Conservation (phyloP, 2,888 invertebrate genomes). For the Achlya flavicornis region DNA sequence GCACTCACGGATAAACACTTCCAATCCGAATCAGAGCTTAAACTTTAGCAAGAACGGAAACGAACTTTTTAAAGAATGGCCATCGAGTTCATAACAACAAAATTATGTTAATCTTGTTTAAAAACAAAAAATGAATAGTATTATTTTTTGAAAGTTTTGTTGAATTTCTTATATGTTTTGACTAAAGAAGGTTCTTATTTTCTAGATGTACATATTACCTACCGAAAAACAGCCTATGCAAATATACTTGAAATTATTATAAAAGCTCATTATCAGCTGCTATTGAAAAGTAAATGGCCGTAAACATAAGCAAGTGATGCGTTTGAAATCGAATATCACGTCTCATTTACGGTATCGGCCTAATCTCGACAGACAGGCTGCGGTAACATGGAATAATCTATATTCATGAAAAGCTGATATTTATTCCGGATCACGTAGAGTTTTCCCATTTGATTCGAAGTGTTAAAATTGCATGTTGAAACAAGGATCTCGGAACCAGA, state of each 20-base stretch:
- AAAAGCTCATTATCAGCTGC: slow-evolving; percentile 17
- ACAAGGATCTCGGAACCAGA: not conserved
- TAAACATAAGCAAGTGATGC: slow-evolving; percentile 50
- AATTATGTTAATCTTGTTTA: not conserved
- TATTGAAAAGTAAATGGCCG: slow-evolving; percentile 41
- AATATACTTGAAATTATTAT: slow-evolving; percentile 15
- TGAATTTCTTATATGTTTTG: not conserved
- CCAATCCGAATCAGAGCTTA: not conserved
- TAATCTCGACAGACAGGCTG: slow-evolving; percentile 38
- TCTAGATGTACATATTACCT: no score
- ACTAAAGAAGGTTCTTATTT: not conserved
- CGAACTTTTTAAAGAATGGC: not conserved
- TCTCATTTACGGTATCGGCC: slow-evolving; percentile 53
- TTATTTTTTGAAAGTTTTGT: not conserved
- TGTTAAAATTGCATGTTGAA: slow-evolving; percentile 28
- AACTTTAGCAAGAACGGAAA: not conserved
- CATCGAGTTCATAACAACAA: not conserved
- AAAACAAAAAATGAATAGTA: not conserved
- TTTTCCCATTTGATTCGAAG: slow-evolving; percentile 31
- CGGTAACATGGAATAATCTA: slow-evolving; percentile 29
- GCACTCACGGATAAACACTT: not conserved
- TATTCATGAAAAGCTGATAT: slow-evolving; percentile 44
- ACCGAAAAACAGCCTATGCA: no score
- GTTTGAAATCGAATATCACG: slow-evolving; percentile 56
- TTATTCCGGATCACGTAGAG: slow-evolving; percentile 42